Conservation (phyloP, 2,113 vertebrate genomes). For the Dasyornis broadbenti region DNA sequence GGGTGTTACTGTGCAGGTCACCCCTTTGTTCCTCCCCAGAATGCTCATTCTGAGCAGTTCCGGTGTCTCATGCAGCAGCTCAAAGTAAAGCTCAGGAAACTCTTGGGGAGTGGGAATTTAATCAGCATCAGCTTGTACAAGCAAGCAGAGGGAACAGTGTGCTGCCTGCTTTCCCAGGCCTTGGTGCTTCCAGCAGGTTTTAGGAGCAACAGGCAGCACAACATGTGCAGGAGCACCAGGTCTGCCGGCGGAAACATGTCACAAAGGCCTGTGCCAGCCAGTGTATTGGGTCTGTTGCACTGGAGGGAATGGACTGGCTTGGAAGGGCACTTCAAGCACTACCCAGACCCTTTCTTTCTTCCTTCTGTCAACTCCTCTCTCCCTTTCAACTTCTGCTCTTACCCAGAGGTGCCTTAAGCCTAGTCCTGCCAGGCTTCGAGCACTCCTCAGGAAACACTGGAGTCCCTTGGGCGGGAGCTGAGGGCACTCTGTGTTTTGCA, state of each 20-base stretch:
- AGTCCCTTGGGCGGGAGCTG: background rate
- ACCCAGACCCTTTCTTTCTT: background rate
- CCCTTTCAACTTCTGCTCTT: background rate
- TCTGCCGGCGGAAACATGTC: fast-evolving
- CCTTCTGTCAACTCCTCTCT: background rate
- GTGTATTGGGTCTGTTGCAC: background rate
- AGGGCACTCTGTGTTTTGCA: background rate
- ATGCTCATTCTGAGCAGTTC: background rate
- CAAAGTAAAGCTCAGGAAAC: background rate
- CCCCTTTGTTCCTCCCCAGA: background rate
- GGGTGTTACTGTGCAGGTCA: background rate
- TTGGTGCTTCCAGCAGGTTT: background rate
- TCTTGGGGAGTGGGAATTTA: background rate
- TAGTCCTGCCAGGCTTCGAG: background rate
- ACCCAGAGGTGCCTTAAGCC: background rate
- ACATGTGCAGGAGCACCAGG: background rate
- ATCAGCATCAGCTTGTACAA: background rate
- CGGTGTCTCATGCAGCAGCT: background rate
- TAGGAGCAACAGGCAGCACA: background rate
- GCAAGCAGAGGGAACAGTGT: background rate
- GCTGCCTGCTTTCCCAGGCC: background rate
- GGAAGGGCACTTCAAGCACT: background rate
- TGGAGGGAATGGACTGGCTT: background rate
- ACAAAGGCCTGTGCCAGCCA: background rate
- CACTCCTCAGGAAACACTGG: background rate